Evolutionary conservation across 2,888 invertebrate species (phyloP).

Genomic region (Thecocarcelia acutangulata): DNA sequence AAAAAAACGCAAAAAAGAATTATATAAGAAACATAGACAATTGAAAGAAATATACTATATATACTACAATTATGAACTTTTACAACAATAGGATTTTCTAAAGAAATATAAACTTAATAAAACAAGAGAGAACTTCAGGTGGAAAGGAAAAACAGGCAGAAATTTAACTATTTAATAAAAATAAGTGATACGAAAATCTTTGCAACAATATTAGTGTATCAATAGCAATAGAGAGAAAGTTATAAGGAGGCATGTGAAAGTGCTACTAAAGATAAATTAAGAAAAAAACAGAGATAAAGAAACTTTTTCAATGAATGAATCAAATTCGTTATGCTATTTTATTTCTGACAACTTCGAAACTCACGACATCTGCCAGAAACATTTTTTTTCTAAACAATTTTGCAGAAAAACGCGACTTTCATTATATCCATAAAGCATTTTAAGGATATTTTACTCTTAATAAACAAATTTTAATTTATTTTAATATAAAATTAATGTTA

Average conservation of each 20-base stretch:
- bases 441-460: too few relatives aligned
- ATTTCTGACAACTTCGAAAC: too few relatives aligned
- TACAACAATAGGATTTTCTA: slow-evolving; percentile 50
- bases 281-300: background rate
- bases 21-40: slow-evolving; percentile 16
- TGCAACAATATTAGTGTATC: slow-evolving; percentile 3
- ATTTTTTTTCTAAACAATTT: too few relatives aligned
- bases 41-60: background rate
- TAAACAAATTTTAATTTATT: too few relatives aligned
- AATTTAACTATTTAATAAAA: slow-evolving; percentile 54
- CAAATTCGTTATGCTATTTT: too few relatives aligned
- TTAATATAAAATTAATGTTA: too few relatives aligned
- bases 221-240: slow-evolving; percentile 40
- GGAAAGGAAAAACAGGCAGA: slow-evolving; percentile 39
- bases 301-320: too few relatives aligned
- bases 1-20: slow-evolving; percentile 27
- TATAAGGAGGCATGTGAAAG: slow-evolving; percentile 31
- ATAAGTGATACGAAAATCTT: slow-evolving; percentile 1
- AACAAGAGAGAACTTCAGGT: background rate
- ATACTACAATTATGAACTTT: slow-evolving; percentile 9
- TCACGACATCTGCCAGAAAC: too few relatives aligned
- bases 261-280: background rate
- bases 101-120: slow-evolving; percentile 35
- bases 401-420: too few relatives aligned
- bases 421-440: too few relatives aligned